Conservation (phyloP, 2,797 vertebrate genomes). For the Syndactyla subalaris region DNA sequence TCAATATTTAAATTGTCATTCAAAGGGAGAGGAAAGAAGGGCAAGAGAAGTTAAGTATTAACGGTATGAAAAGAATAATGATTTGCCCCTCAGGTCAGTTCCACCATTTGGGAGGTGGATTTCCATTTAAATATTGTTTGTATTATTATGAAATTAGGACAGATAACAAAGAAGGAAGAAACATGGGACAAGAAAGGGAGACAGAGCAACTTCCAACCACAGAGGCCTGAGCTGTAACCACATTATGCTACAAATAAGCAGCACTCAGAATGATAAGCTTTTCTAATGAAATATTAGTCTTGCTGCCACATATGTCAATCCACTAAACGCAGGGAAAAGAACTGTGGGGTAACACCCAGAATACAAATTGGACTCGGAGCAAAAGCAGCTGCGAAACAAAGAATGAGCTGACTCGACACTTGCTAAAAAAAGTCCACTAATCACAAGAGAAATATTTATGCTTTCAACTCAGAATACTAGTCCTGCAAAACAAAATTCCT, state of each 20-base stretch:
- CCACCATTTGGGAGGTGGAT: neutral
- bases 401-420: slow-evolving; percentile 13
- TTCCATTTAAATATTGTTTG: neutral
- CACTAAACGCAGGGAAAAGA: neutral
- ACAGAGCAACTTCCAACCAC: neutral
- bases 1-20: neutral
- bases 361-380: neutral
- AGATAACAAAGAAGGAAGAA: neutral
- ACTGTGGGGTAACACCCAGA: neutral
- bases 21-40: neutral
- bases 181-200: neutral
- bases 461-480: neutral
- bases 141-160: neutral
- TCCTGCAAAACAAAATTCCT: neutral
- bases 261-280: neutral
- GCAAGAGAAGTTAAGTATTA: neutral
- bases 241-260: neutral
- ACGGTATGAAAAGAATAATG: neutral
- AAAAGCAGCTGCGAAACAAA: slow-evolving; percentile 13
- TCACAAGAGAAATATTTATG: neutral
- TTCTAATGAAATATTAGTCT: neutral
- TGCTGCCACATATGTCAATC: neutral
- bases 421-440: slow-evolving; percentile 10
- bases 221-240: neutral
- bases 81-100: neutral